Base-by-base conservation (phyloP, 2,888 invertebrate genomes). In the Choreutis nemorana region DNA sequence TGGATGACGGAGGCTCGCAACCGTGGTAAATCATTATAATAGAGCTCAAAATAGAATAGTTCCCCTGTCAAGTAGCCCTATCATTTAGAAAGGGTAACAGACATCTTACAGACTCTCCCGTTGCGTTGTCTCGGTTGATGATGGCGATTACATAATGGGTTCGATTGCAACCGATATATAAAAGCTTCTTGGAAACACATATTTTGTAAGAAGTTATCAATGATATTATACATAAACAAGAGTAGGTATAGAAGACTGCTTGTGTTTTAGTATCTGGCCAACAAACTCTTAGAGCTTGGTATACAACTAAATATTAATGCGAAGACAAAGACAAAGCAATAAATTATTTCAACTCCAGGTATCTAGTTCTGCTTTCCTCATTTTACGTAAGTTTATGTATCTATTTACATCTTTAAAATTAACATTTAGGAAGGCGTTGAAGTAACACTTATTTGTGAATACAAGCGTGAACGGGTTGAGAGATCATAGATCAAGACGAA, bases 131-230 rank as follows among this genome's bases (percentile, higher is more conserved):
- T 44, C 30, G 42, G 29, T 32, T 34, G 39, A 39, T 38, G 39
- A 42, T 42, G 39, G 35, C 28, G 30, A 28, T 30, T 22, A 32
- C 36, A 34, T 46, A 41, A 42, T 40, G 40, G 36, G 30, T 34
- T 36, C 40, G 40, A 39, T 36, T 43, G 39, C 38, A 26, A 29
- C 38, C 38, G 37, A 48, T 37, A 43, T 39, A 39, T 34, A 39
- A 35, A 33, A 41, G 39, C 45, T 47, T 48, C 50, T 39, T 37
- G 37, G 42, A 43, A 48, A 26, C 41, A 39, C 40, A 42, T n/a
- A n/a, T n/a, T n/a, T n/a, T n/a, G n/a, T n/a, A n/a, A n/a, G n/a
- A n/a, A n/a, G n/a, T n/a, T n/a, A n/a, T n/a, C n/a, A n/a, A n/a
- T n/a, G n/a, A n/a, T n/a, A n/a, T n/a, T n/a, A n/a, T n/a, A n/a